These are phyloP conservation scores for Keiferia lycopersicella DNA, from an alignment of 2,888 invertebrate species.

Conservation along the genomic window DNA sequence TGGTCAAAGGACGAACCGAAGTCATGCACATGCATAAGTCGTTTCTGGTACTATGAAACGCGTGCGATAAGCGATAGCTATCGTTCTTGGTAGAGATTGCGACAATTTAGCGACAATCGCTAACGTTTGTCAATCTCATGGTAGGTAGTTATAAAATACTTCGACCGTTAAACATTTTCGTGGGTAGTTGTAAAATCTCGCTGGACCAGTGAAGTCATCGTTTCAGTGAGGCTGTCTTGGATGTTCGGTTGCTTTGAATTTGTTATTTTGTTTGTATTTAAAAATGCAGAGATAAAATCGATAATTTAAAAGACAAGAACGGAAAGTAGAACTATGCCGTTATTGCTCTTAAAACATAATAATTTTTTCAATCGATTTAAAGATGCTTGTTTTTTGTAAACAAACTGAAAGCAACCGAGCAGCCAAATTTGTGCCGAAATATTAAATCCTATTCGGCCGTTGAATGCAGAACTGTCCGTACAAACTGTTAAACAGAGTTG, in stretches of 20 bases:
- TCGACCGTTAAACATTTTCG: neutral
- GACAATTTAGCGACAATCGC: neutral
- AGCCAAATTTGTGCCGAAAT: neutral
- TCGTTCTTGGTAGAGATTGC: neutral
- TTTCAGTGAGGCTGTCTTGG: neutral
- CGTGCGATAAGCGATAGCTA: neutral
- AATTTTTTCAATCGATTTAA: neutral
- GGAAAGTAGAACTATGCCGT: conserved; percentile 17
- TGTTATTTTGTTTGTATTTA: neutral
- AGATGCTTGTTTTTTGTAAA: neutral
- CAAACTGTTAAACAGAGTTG: conserved; percentile 12
- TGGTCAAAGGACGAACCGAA: neutral
- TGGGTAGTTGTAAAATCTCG: neutral
- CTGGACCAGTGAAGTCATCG: neutral
- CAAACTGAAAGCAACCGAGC: neutral
- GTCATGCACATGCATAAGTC: neutral
- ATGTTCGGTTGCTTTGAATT: neutral
- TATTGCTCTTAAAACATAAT: neutral
- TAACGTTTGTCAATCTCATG: neutral
- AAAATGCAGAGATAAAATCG: neutral
- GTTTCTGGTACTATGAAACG: neutral
- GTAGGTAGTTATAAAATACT: neutral
- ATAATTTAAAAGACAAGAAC: neutral
- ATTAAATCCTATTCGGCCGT: neutral
- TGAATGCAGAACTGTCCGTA: conserved; percentile 18